These are phyloP conservation scores for Calcarius lapponicus DNA, from an alignment of 2,797 vertebrate species.

Conservation along the genomic window DNA sequence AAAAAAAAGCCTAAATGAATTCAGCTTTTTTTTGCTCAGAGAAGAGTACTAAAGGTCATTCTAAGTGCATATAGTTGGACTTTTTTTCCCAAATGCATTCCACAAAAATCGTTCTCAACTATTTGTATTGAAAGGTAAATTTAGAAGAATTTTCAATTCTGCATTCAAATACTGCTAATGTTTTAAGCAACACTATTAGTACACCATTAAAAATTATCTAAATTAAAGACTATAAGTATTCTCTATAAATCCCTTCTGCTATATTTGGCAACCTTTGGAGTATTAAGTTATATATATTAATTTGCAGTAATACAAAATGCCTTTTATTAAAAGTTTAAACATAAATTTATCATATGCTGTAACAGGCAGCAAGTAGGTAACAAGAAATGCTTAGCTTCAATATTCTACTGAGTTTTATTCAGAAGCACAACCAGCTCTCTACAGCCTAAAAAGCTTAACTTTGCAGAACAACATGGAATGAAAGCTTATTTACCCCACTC, in stretches of 20 bases:
- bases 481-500: conserved; percentile 16
- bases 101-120: neutral
- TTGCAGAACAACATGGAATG: neutral
- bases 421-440: neutral
- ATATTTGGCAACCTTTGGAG: neutral
- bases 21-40: neutral
- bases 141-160: neutral
- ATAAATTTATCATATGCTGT: neutral
- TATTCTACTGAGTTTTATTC: neutral
- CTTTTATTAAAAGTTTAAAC: neutral
- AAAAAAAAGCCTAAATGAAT: neutral
- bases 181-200: neutral
- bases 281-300: neutral
- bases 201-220: neutral
- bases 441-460: neutral
- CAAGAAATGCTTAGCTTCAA: neutral
- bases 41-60: neutral
- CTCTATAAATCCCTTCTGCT: neutral
- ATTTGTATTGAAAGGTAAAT: neutral
- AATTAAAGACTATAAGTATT: neutral
- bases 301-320: neutral
- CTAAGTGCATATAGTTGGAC: neutral
- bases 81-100: neutral
- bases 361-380: neutral
- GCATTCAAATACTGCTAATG: neutral